Evolutionary conservation across 2,113 vertebrate genomes (phyloP), one percentile per base, ranked within the genome.

Genomic region (Pogona vitticeps): DNA sequence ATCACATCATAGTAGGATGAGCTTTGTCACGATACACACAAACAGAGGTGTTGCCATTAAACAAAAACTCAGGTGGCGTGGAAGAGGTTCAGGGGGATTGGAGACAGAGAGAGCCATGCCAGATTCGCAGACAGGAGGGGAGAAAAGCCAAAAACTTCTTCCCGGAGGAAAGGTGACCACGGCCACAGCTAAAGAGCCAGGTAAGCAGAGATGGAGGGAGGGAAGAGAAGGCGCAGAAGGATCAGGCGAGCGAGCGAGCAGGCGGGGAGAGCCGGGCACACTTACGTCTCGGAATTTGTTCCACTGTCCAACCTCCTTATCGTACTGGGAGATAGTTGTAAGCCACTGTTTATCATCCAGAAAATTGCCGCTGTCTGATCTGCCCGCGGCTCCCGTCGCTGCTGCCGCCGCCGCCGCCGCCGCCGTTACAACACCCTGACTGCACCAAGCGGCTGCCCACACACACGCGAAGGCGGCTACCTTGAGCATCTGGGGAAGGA

Each of bases 211-310:
- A 17, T 12, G n/a, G 20, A 59, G 65, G 76, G 26, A 76, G 46
- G 67, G 75, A 56, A 59, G 77, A 8, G 31, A 13, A 21, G 5
- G 23, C 15, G 52, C 68, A 46, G 10, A 23, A 4, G 8, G 4
- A 7, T 36, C 3, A 33, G 20, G 6, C 12, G 36, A 2, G 10
- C n/a, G 0, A 26, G 70, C 2, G 40, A 42, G 46, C 80, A 13
- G 17, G 67, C 28, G 31, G 6, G 40, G 77, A 13, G 33, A 52
- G 77, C 23, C 33, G 70, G 36, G 17, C 83, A 46, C 84, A 98
- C 98, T 98, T 96, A 99, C 98, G 95, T 99, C 98, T 97, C 98
- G 97, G 94, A 99, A 99, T 98, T 97, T 97, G 94, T 99, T 98
- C 98, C 98, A 99, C 95, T 98, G 98, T 42, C 97, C 98, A 36